phyloP scores from a whole-genome alignment of 2,888 invertebrate genomes.

The Eupeodes latifasciatus region DNA sequence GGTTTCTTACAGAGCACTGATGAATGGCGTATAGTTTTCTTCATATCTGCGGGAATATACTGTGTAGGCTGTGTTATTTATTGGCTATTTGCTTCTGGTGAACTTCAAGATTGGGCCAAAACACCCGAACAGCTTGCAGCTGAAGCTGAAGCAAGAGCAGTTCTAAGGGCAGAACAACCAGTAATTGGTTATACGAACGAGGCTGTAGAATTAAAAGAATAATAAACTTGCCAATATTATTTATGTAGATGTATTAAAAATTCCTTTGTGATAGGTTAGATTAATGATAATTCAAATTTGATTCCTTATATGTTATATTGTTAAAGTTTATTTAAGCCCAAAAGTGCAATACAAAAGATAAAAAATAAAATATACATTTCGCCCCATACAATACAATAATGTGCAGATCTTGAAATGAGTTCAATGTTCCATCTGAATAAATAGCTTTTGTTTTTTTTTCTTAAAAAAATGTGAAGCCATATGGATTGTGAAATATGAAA shows the following conservation, averaged over 20 bases:
- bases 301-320: not conserved
- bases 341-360: conserved; percentile 50
- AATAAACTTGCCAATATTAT: conserved; percentile 61
- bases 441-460: not conserved
- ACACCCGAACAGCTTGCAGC: conserved; percentile 80
- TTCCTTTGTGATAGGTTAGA: conserved; percentile 43
- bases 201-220: conserved; percentile 83
- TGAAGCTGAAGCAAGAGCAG: conserved; percentile 84
- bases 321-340: conserved; percentile 26
- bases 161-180: conserved; percentile 82
- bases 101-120: conserved; percentile 92
- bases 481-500: too few species aligned
- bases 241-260: not conserved
- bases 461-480: too few species aligned
- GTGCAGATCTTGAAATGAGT: not conserved
- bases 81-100: conserved; percentile 91
- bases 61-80: conserved; percentile 93
- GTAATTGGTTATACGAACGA: conserved; percentile 81
- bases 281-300: not conserved
- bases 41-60: conserved; percentile 93
- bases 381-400: not conserved
- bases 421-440: conserved; percentile 25
- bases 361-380: not conserved
- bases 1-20: conserved; percentile 86
- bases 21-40: conserved; percentile 95